These are phyloP conservation scores for Limosa lapponica DNA, from an alignment of 2,797 vertebrate genomes.

Conservation along the genomic window DNA sequence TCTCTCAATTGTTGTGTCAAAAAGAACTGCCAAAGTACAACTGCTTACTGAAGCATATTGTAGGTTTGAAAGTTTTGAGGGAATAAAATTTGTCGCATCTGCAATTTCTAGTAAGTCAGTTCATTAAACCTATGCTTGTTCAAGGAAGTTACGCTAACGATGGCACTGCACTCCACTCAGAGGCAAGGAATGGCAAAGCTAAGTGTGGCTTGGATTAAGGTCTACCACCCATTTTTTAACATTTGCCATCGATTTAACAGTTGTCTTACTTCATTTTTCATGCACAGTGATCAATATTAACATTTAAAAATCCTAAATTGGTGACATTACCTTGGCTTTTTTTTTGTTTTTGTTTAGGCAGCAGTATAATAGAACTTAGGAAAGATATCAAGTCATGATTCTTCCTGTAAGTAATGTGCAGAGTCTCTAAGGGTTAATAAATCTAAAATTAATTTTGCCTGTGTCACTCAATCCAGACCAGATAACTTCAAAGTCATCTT, in stretches of 20 bases:
- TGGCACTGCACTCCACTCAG: background rate
- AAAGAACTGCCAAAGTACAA: background rate
- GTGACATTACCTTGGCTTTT: background rate
- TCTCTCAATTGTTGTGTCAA: background rate
- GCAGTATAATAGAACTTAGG: background rate
- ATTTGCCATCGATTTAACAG: background rate
- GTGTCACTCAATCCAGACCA: background rate
- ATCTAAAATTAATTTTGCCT: background rate
- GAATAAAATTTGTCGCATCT: background rate
- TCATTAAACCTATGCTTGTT: background rate
- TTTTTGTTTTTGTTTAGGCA: background rate
- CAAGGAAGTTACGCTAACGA: background rate
- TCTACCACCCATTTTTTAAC: background rate
- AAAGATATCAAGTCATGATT: background rate
- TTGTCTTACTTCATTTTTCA: background rate
- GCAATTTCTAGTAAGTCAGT: background rate
- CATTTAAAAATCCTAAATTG: background rate
- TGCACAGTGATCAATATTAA: background rate
- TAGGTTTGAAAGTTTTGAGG: background rate
- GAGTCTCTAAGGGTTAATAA: background rate
- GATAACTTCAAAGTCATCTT: background rate
- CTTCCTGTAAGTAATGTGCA: background rate
- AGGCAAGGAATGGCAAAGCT: background rate
- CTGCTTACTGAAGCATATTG: background rate
- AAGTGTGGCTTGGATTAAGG: background rate